Base-by-base conservation (phyloP, 2,113 vertebrate genomes). In the Podarcis muralis region DNA sequence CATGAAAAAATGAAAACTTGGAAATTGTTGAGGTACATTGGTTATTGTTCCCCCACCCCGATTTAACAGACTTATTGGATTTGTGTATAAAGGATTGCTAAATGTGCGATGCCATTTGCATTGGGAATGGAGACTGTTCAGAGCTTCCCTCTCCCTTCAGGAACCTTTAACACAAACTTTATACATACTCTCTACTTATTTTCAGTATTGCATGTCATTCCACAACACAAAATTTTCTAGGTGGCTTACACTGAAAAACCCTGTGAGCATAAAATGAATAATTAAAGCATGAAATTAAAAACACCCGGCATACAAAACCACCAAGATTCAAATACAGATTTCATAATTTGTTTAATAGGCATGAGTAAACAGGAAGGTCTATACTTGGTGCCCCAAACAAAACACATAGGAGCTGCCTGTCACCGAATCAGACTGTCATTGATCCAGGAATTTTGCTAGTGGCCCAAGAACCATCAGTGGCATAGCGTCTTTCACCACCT, bases 1-100 rank as follows among this genome's bases (percentile, higher is more conserved):
- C 9, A 81, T 87, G 40, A 90, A 89, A 84, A 35, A 93, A 32
- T 66, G n/a, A 66, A 92, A 81, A 62, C 5, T 80, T 89, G 20
- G 20, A 86, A 3, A 84, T 25, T 69, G 30, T 40, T 9, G 23
- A 93, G 93, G 93, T 95, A 95, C 93, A 88, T 12, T 40, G 84
- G 30, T 78, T 59, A 66, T 89, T 87, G 37, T n/a, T 27, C 18
- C 59, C 59, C 59, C 59, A 62, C 59, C 25, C 35, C 66, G 1
- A 69, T 37, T 22, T 12, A 85, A 88, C 59, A 72, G 35, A 81
- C 3, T 90, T 57, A 86, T 59, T 85, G 68, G 27, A 68, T 37
- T 76, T 83, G 89, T 59, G 85, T 77, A 6, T 79, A 89, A 90
- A 91, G 71, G 88, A 82, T 82, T 40, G 85, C 74, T 72, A 66